Base-by-base conservation (phyloP, 2,113 vertebrate species). In the Stomatorhinus ivindoensis region DNA sequence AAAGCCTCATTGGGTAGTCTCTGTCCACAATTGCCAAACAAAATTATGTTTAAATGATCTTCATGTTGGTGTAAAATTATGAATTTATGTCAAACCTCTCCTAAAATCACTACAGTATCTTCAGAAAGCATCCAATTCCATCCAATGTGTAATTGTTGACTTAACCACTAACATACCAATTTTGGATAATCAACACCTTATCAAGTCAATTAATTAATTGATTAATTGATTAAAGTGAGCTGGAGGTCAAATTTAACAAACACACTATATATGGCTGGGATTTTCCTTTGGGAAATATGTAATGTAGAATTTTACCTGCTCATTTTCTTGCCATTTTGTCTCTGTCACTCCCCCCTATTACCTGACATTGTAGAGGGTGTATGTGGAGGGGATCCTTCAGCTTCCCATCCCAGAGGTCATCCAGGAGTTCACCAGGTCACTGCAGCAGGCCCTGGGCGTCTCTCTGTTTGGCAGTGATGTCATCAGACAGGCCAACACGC, bases 401-500 rank as follows among this genome's bases (percentile, higher is more conserved):
- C 96, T 96, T 13, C 98, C 98, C 0, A 97, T 93, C 0, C 97
- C 99, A 0, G 97, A 99, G 0, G 98, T 99, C 90, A 99, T 99
- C 95, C 94, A 96, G 91, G 96, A 97, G 94, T 93, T 99, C 89
- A 98, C 97, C 17, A 96, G 96, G 93, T 97, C 96, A 0, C 93
- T 99, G 91, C 95, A 97, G 9, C 96, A 98, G 94, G 95, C 97
- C 0, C 95, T 99, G 90, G 97, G 96, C 4, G 97, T 99, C 93
- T 99, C 98, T 0, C 96, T 99, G 44, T 99, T 99, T 51, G 98
- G 98, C 65, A 99, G 99, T 5, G 98, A 99, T 69, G 95, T 99
- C 90, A 99, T 99, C 93, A 97, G 94, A 99, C 97, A 0, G 98
- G 98, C 48, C 98, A 98, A 91, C 98, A 99, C 0, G 97, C 98